These are phyloP conservation scores for Nansenia antarctica DNA, from an alignment of 2,113 vertebrate genomes.

Conservation along the genomic window DNA sequence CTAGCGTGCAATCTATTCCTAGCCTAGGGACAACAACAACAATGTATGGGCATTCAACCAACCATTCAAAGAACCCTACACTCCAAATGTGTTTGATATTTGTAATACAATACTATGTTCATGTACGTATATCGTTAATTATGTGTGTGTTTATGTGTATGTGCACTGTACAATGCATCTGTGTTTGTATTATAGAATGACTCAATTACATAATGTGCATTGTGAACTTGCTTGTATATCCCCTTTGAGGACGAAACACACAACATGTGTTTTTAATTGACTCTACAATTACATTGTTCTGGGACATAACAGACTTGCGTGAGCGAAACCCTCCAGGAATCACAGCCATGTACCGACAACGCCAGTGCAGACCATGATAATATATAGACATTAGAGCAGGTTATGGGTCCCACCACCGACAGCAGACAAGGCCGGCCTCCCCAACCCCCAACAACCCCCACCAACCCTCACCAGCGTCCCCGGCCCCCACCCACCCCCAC, in stretches of 20 bases:
- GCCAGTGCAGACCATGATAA: neutral
- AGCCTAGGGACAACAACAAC: neutral
- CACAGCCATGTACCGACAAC: constrained; percentile 18
- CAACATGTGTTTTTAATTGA: neutral
- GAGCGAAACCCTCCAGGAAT: constrained; percentile 19
- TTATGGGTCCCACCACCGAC: constrained; percentile 1
- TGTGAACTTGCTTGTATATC: neutral
- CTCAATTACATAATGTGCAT: neutral
- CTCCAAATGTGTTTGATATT: neutral
- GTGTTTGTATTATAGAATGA: neutral
- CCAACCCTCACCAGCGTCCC: too few species aligned
- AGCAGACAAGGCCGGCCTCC: neutral
- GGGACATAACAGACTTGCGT: neutral
- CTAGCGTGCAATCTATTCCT: constrained; percentile 2
- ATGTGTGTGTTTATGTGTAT: neutral
- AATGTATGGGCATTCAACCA: neutral
- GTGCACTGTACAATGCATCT: neutral
- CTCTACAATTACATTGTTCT: constrained; percentile 5
- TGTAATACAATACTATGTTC: neutral
- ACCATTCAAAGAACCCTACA: neutral
- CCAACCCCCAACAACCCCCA: neutral
- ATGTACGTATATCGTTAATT: neutral
- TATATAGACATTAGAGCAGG: constrained; percentile 15
- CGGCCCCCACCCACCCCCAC: neutral
- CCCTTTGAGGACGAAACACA: neutral